Evolutionary conservation across 2,888 invertebrate species (phyloP), one percentile per base, ranked within the genome.

Genomic region (Chloroclysta siterata): DNA sequence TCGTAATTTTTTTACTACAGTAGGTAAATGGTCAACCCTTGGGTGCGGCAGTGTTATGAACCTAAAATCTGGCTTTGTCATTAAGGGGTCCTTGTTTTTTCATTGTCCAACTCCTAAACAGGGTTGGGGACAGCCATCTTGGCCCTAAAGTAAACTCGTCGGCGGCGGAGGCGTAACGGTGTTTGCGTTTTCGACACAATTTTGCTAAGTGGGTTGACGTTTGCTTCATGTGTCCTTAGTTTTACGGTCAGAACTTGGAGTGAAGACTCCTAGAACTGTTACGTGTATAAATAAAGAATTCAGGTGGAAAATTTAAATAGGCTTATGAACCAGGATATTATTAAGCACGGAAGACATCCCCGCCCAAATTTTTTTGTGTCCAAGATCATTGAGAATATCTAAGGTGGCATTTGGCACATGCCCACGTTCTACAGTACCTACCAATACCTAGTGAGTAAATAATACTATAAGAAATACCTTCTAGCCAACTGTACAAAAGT

Each of bases 111-210:
- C 76, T 69, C 76, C 75, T 77, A 78, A 80, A 84, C 77, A 74
- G 67, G 80, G 78, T 75, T 75, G 74, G 68, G 72, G 68, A 75
- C 72, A 75, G 74, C 72, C 75, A 76, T 78, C 78, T 74, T 72
- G 65, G 69, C 74, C 76, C 76, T 72, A 79, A 82, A 84, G 82
- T 78, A 83, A 84, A 83, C 83, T 82, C 82, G 78, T 77, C 71
- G 73, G 78, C 71, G 73, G 78, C 71, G 73, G 78, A 71, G 73
- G 77, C 80, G 78, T 78, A 81, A 82, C 78, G 72, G 75, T 77
- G 78, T 79, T 80, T 80, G 75, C 72, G 78, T 81, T 80, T 82
- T 79, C 69, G 71, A 70, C 74, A 78, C 76, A 74, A 80, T 80
- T 80, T 74, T 71, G 66, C 73, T 71, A 74, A 76, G 72, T 75